Evolutionary conservation across 2,888 invertebrate genomes (phyloP), one percentile per base, ranked within the genome.

Genomic region (Sturmia bella): DNA sequence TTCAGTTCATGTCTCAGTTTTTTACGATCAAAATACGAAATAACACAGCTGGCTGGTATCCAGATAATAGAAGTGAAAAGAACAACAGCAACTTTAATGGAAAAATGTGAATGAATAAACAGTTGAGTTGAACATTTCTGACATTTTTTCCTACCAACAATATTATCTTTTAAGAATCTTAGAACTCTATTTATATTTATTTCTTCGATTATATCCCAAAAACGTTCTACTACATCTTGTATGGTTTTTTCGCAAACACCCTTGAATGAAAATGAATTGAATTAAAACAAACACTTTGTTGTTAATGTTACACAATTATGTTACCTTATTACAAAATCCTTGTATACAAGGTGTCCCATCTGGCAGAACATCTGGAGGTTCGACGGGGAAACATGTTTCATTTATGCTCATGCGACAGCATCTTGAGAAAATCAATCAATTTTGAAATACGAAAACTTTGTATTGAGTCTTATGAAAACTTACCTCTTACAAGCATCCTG

Each of bases 131-230:
- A 15, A 45, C 5, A 15, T 11, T 27, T 68, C 37, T n/a, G n/a
- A n/a, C n/a, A n/a, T 3, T 0, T 69, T 0, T n/a, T 89, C 91
- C 89, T 96, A 76, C 98, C 97, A 39, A 99, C 98, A 83, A 98
- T 97, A 89, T 98, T 98, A 91, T 98, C 97, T 76, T 96, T 94
- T 66, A 98, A 92, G 89, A 98, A 97, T 66, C 96, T 93, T 86
- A 97, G 92, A 86, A 97, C 96, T 89, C 97, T 96, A 90, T 97
- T 98, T 79, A 98, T 97, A 91, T 97, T 97, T 77, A 98, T 97
- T 87, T 98, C 97, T 91, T 98, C 98, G 83, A 99, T 98, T 64
- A 99, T 98, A 89, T 98, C 97, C 98, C 98, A 99, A 91, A 99
- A 97, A 37, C 98, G 93, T 90, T 98, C 97, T 11, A 98, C 97